phyloP scores from a whole-genome alignment of 2,113 vertebrate genomes.

The Neoarius graeffei region DNA sequence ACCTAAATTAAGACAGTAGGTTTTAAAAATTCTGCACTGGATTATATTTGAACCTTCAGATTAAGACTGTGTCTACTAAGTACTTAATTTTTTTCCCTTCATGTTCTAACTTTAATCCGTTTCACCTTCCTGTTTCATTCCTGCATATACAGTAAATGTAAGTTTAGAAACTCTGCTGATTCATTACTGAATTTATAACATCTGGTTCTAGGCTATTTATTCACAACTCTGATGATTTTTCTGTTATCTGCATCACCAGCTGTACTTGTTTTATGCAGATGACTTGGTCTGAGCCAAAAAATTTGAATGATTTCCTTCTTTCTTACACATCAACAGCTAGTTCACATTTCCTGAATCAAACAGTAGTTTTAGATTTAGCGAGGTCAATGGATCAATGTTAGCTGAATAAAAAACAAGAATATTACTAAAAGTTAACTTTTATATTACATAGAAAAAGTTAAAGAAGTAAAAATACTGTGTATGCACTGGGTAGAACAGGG shows the following conservation, averaged over 20 bases:
- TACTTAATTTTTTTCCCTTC: neutral
- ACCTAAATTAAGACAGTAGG: neutral
- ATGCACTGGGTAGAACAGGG: neutral
- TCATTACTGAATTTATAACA: conserved; percentile 4
- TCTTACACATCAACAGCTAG: neutral
- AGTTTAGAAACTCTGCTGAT: neutral
- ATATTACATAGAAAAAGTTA: neutral
- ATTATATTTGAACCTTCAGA: neutral
- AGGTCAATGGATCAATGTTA: neutral
- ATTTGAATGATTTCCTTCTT: neutral
- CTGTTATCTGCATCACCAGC: neutral
- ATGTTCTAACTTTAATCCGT: neutral
- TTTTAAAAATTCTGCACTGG: neutral
- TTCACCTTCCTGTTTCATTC: neutral
- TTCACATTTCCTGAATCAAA: neutral
- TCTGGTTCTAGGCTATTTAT: neutral
- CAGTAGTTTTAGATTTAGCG: neutral
- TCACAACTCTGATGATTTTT: neutral
- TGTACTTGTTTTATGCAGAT: conserved; percentile 10
- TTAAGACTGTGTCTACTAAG: neutral
- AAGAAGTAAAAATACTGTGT: neutral
- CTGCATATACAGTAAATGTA: neutral
- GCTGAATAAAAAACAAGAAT: neutral
- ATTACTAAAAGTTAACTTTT: neutral
- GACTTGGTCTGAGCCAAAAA: too few species aligned